Evolutionary conservation across 2,113 vertebrate genomes (phyloP), one percentile per base, ranked within the genome.

Genomic region (Taxidea taxus): DNA sequence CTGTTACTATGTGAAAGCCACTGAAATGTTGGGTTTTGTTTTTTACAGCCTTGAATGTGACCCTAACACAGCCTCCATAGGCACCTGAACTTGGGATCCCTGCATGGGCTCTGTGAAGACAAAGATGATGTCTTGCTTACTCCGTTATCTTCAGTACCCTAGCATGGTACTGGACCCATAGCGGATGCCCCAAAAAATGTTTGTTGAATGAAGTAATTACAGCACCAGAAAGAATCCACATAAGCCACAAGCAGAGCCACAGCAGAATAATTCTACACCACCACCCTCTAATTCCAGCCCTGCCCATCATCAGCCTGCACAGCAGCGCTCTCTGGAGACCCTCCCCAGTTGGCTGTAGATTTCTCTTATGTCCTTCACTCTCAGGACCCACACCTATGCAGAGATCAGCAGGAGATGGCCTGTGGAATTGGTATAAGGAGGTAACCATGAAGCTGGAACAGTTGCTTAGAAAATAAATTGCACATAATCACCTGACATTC

Each of bases 391-490:
- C 10, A 58, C 54, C 86, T 77, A 29, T 78, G 66, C 93, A 21
- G 0, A 3, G 83, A 60, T 82, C 58, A 75, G 78, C 42, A 31
- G 51, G 58, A 68, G 85, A 81, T 97, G 87, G 95, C 66, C 77
- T 83, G 18, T 10, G 2, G 84, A 97, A 96, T 34, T 97, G 97
- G 87, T 90, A 91, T 81, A 64, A 93, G 51, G 86, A 85, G 95
- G 39, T 2, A 87, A 54, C 23, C 31, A 95, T 90, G 94, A 91
- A 86, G 90, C 90, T 0, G 0, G 62, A 92, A 95, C 91, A 97
- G 80, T 90, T 94, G 90, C 58, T 95, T 91, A 51, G 85, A 96
- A 98, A 98, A 96, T 92, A 94, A 96, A 84, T 93, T 96, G n/a
- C 97, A 97, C 95, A 96, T 92, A 97, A 97, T 97, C 90, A 95